These are phyloP conservation scores for Elaphurus davidianus DNA, from an alignment of 2,113 vertebrate species.

Conservation along the genomic window DNA sequence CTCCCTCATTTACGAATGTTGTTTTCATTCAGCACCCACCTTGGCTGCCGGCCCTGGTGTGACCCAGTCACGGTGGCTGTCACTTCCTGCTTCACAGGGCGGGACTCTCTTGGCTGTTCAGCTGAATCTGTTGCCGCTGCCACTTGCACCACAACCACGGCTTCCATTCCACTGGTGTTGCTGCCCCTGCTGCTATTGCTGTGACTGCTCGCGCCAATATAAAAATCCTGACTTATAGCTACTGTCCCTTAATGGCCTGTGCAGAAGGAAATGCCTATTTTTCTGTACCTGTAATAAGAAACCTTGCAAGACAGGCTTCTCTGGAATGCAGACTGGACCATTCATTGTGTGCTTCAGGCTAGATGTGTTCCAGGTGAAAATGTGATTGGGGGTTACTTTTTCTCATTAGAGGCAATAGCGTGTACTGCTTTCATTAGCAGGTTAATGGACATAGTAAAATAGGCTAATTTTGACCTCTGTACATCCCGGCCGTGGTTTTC, in stretches of 20 bases:
- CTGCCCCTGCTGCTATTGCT: not conserved
- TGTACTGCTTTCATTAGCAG: not conserved
- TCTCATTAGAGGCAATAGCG: not conserved
- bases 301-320: not conserved
- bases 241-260: not conserved
- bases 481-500: not conserved
- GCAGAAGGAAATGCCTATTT: not conserved
- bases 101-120: not conserved
- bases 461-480: not conserved
- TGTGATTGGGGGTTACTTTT: not conserved
- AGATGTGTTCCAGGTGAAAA: not conserved
- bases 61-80: not conserved
- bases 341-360: not conserved
- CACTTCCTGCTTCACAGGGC: not conserved
- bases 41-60: not conserved
- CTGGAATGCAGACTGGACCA: not conserved
- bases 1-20: not conserved
- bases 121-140: accelerated
- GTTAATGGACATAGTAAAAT: not conserved
- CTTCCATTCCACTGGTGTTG: not conserved
- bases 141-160: accelerated
- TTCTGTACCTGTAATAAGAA: not conserved
- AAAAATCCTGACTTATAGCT: not conserved
- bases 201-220: accelerated
- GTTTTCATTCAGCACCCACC: not conserved